Evolutionary conservation across 2,888 invertebrate species (phyloP).

Genomic region (Andrena dorsata): DNA sequence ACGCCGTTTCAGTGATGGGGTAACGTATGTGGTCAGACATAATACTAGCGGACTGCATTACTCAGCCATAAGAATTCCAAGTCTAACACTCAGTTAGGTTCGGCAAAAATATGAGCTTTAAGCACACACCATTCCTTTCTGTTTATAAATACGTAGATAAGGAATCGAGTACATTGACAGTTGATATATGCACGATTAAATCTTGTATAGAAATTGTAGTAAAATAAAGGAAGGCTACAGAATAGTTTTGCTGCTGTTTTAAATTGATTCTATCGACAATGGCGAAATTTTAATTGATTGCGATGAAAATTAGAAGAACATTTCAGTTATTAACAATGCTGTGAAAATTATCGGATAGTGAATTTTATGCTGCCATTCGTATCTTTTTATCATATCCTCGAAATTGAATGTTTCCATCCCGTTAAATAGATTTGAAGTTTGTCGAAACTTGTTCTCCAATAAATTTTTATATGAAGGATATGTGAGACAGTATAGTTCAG

Average conservation of each 20-base stretch:
- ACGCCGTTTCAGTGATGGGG: not conserved
- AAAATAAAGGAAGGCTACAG: not conserved
- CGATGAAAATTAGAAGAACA: too few relatives aligned
- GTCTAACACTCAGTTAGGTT: slow-evolving; percentile 26
- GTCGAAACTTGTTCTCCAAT: not conserved
- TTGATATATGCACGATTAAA: slow-evolving; percentile 7
- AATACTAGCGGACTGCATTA: slow-evolving; percentile 49
- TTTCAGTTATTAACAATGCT: too few relatives aligned
- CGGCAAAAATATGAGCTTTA: slow-evolving; percentile 33
- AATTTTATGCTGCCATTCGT: too few relatives aligned
- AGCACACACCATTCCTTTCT: slow-evolving; percentile 22
- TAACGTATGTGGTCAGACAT: not conserved
- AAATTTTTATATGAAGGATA: slow-evolving; percentile 5
- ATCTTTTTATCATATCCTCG: not conserved
- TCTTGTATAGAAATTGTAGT: not conserved
- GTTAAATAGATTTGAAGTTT: not conserved
- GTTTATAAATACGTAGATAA: slow-evolving; percentile 44
- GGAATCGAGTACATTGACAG: not conserved
- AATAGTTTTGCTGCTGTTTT: too few relatives aligned
- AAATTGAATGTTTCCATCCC: not conserved
- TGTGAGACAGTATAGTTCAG: not conserved
- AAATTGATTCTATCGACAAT: too few relatives aligned
- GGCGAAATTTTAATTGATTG: too few relatives aligned
- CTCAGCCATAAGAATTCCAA: slow-evolving; percentile 60
- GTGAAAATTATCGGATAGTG: too few relatives aligned